Percentiles rank a stretch among this genome's conserved stretches.
Conservation (phyloP, 2,113 vertebrate species). For the Eonycteris spelaea region DNA sequence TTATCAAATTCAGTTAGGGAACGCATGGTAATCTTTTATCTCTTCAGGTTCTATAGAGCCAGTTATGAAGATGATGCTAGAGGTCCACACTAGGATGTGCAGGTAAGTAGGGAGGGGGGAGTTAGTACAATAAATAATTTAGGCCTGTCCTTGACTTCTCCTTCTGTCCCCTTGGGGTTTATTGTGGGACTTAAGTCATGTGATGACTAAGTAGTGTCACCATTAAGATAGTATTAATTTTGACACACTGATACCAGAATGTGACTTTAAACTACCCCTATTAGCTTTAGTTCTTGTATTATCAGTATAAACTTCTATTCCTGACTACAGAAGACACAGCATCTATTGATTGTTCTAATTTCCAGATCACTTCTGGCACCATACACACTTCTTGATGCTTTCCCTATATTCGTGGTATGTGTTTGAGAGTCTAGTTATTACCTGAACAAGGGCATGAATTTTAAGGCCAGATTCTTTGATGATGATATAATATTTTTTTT, state of each 20-base stretch:
- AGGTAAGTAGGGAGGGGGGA: not conserved
- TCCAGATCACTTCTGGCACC: not conserved
- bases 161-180: not conserved
- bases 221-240: not conserved
- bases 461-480: constrained; percentile 86
- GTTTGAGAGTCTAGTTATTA: constrained; percentile 58
- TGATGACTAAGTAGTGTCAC: not conserved
- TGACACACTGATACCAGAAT: not conserved
- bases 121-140: not conserved
- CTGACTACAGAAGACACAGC: not conserved
- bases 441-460: constrained; percentile 91
- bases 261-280: not conserved
- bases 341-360: not conserved
- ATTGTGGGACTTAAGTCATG: not conserved
- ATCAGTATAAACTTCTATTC: not conserved
- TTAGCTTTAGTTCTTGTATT: not conserved
- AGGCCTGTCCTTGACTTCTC: not conserved
- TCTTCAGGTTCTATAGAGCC: not conserved
- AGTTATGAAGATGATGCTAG: not conserved
- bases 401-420: not conserved
- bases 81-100: not conserved
- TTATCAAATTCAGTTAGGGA: not conserved
- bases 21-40: not conserved
- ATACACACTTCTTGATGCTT: not conserved
- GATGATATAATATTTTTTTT: constrained; percentile 82